These are phyloP conservation scores for Agonum fuliginosum DNA, from an alignment of 2,888 invertebrate genomes.

Conservation along the genomic window DNA sequence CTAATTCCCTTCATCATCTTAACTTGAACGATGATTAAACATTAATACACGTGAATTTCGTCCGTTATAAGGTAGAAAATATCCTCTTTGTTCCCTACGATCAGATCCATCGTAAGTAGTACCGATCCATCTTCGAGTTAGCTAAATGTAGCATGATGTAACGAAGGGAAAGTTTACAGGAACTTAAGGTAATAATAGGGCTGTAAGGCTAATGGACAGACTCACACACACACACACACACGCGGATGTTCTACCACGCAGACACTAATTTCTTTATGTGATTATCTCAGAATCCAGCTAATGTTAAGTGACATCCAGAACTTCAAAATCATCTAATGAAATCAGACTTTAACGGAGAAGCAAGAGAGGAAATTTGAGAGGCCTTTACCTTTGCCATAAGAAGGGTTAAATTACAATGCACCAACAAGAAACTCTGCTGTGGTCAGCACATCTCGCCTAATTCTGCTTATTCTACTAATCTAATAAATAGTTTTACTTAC, in stretches of 20 bases:
- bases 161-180: slow-evolving; percentile 33
- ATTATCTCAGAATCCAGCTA: neutral
- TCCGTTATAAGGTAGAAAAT: too few species aligned
- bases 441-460: too few species aligned
- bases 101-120: neutral
- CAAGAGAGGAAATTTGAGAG: too few species aligned
- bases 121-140: slow-evolving; percentile 48
- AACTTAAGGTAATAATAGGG: slow-evolving; percentile 46
- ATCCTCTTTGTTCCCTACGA: too few species aligned
- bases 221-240: neutral
- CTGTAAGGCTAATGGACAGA: slow-evolving; percentile 43
- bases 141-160: slow-evolving; percentile 54
- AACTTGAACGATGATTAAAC: neutral
- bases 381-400: too few species aligned
- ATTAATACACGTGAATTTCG: too few species aligned
- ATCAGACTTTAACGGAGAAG: neutral
- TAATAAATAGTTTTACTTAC: too few species aligned
- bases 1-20: neutral
- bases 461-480: too few species aligned
- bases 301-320: neutral
- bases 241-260: neutral
- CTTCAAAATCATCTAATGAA: neutral
- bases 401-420: too few species aligned
- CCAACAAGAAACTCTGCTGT: too few species aligned
- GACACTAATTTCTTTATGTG: slow-evolving; percentile 23